These are phyloP conservation scores for Drosophila helvetica DNA, from an alignment of 2,888 invertebrate species.

Conservation along the genomic window DNA sequence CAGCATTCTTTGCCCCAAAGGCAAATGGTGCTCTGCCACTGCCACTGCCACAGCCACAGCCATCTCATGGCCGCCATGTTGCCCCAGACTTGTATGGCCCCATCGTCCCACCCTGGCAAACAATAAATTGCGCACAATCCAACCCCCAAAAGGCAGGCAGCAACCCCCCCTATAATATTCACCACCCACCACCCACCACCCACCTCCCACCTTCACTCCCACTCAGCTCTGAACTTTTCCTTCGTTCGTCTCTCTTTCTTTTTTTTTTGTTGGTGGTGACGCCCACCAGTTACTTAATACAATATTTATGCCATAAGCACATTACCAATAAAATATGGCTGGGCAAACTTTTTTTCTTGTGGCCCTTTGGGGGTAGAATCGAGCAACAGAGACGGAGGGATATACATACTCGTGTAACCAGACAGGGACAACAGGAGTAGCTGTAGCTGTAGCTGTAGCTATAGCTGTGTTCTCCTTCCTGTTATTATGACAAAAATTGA, in stretches of 20 bases:
- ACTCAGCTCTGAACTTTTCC: slow-evolving; percentile 23
- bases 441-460: slow-evolving; percentile 31
- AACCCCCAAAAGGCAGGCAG: slow-evolving; percentile 64
- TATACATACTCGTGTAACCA: neutral
- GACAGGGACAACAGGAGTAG: slow-evolving; percentile 31
- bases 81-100: slow-evolving; percentile 54
- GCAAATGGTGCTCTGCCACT: slow-evolving; percentile 22
- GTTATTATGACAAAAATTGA: slow-evolving; percentile 76
- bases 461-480: slow-evolving; percentile 20
- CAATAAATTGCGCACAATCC: slow-evolving; percentile 79
- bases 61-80: slow-evolving; percentile 64
- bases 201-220: slow-evolving; percentile 9
- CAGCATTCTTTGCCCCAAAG: slow-evolving; percentile 69
- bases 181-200: too few relatives aligned
- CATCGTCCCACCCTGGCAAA: slow-evolving; percentile 47
- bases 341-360: slow-evolving; percentile 51
- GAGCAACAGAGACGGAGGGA: slow-evolving; percentile 38
- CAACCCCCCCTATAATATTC: slow-evolving; percentile 22
- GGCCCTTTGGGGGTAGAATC: slow-evolving; percentile 24
- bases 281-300: slow-evolving; percentile 81
- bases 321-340: slow-evolving; percentile 81
- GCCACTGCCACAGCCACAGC: slow-evolving; percentile 14
- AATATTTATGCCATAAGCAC: slow-evolving; percentile 81
- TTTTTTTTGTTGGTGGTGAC: slow-evolving; percentile 68
- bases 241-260: slow-evolving; percentile 22